A percentile compares a stretch with the other conserved stretches of the same genome.
These are phyloP conservation scores for Kryptopterus vitreolus DNA, from an alignment of 2,797 vertebrate species.

Conservation along the genomic window DNA sequence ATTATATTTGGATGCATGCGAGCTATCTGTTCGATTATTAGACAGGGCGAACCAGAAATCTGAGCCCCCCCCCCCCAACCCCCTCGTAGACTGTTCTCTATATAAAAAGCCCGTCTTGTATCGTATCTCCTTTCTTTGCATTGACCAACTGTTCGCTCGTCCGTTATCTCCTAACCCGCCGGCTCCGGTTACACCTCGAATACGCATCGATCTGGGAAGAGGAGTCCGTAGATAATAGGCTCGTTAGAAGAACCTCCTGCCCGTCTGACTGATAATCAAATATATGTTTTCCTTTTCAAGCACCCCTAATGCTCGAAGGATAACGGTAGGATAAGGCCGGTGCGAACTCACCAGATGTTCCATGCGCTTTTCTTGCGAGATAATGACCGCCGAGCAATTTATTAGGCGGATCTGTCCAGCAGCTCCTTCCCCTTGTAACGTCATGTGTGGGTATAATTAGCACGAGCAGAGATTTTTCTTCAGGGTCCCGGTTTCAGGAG, in stretches of 20 bases:
- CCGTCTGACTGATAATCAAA: constrained; percentile 26
- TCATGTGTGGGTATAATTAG: constrained; percentile 60
- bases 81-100: not conserved
- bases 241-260: constrained; percentile 29
- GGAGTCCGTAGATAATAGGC: constrained; percentile 34
- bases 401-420: constrained; percentile 27
- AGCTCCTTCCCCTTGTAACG: constrained; percentile 54
- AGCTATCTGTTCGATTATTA: constrained; percentile 1
- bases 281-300: constrained; percentile 7
- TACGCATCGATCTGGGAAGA: constrained; percentile 6
- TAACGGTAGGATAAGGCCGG: not conserved
- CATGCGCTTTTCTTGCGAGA: constrained; percentile 31
- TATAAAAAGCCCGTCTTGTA: constrained; percentile 24
- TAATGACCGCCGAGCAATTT: constrained; percentile 34
- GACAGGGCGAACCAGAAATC: constrained; percentile 26
- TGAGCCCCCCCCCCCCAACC: constrained; percentile 7
- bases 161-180: constrained; percentile 35
- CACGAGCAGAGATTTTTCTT: constrained; percentile 60
- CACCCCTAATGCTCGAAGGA: not conserved
- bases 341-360: constrained; percentile 26
- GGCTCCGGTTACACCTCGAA: constrained; percentile 1
- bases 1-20: constrained; percentile 18
- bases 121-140: constrained; percentile 39
- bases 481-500: constrained; percentile 58
- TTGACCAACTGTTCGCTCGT: constrained; percentile 35